These are phyloP conservation scores for Galemys pyrenaicus DNA, from an alignment of 2,113 vertebrate genomes.

Conservation along the genomic window DNA sequence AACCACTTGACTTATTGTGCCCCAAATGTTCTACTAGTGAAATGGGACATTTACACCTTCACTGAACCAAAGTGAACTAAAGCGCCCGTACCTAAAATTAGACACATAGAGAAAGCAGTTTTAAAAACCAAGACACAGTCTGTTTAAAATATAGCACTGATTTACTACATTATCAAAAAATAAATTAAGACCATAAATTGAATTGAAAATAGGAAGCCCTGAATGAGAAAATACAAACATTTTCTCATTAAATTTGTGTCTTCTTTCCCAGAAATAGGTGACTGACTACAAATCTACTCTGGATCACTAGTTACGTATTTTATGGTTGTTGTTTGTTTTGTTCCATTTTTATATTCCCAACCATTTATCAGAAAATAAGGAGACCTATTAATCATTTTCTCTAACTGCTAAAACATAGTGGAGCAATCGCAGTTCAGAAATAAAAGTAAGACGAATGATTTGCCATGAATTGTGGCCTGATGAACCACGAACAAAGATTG, in stretches of 20 bases:
- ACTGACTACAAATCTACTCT: background rate
- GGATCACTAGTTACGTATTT: background rate
- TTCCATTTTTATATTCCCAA: slow-evolving; percentile 40
- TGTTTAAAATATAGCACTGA: background rate
- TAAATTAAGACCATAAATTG: slow-evolving; percentile 26
- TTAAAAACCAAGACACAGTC: background rate
- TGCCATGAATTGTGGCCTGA: slow-evolving; percentile 36
- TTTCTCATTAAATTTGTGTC: background rate
- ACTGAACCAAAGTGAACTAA: background rate
- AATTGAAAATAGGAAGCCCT: background rate
- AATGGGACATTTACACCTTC: background rate
- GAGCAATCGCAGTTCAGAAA: slow-evolving; percentile 55
- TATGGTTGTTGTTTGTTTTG: background rate
- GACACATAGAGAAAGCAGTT: background rate
- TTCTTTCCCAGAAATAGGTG: background rate
- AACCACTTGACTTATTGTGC: slow-evolving; percentile 5
- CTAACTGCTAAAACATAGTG: background rate
- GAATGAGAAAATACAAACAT: background rate
- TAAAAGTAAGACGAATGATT: slow-evolving; percentile 67
- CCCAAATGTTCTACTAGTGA: background rate
- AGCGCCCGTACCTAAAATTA: slow-evolving; percentile 5
- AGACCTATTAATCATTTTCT: slow-evolving; percentile 56
- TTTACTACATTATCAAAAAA: background rate
- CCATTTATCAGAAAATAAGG: slow-evolving; percentile 56
- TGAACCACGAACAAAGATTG: slow-evolving; percentile 48